Evolutionary conservation across 1,140 invertebrate species (phyloP), one percentile per base, ranked within the genome.

Genomic region (Prorops nasuta): DNA sequence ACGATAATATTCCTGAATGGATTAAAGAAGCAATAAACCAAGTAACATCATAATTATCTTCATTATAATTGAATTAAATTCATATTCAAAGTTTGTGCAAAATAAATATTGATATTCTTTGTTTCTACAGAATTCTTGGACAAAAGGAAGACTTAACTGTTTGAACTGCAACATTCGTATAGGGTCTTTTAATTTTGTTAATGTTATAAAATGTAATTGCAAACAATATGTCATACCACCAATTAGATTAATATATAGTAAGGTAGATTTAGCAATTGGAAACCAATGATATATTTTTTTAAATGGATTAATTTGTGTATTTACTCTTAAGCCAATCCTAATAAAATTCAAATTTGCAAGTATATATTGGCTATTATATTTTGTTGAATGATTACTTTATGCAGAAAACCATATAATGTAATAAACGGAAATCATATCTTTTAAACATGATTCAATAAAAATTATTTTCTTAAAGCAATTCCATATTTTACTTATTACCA

Each of bases 141-240:
- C 59, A 3, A 74, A 72, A 43, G 72, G 71, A 19, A 71, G 67
- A 58, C 51, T 74, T 34, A 49, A 72, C 45, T 74, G 72, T 51
- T 70, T 67, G 2, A 34, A 69, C 32, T 74, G 72, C 42, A 69
- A 69, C 22, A 66, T 53, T 44, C 63, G 71, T 35, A 49, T 74
- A 51, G 72, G 72, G 21, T 69, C 67, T 0, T 75, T 75, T 53
- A 72, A 75, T 37, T 74, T 75, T 49, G 52, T 75, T 18, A 72
- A 66, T 37, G 51, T 58, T 7, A 45, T 49, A 14, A 72, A 73
- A 44, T 75, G 72, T 43, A 58, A 66, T 19, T 74, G 71, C 14
- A 58, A 58, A 12, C 48, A 61, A 44, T 69, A 58, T 37, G 32
- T 69, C 12, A 51, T 50, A 48, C 69, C 65, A 4, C 65, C 72